Conservation (phyloP, 1,140 invertebrate genomes). For the Pseudomyrmex cubaensis region DNA sequence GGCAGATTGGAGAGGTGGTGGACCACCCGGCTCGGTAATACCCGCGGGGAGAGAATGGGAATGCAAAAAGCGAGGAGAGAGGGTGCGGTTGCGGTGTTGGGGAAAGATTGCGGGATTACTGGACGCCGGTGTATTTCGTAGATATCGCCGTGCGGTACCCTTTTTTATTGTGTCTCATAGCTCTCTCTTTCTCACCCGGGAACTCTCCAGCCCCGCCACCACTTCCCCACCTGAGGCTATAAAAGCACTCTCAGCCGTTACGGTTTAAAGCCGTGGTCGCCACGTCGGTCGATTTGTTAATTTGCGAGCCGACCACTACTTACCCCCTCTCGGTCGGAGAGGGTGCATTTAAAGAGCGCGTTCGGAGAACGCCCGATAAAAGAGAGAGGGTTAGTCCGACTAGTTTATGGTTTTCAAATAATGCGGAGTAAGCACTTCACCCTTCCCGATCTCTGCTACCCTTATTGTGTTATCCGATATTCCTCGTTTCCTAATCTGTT, state of each 20-base stretch:
- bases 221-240: constrained; percentile 14
- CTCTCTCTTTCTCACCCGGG: constrained; percentile 35
- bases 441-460: neutral
- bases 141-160: constrained; percentile 50
- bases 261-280: constrained; percentile 60
- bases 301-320: constrained; percentile 64
- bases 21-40: constrained; percentile 34
- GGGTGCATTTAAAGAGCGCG: constrained; percentile 47
- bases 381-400: constrained; percentile 12
- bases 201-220: neutral
- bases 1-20: constrained; percentile 47
- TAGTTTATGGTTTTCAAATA: constrained; percentile 59
- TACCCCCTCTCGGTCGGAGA: constrained; percentile 17
- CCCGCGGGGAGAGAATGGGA: constrained; percentile 8
- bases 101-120: constrained; percentile 70
- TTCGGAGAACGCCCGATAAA: constrained; percentile 34
- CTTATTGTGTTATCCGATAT: constrained; percentile 20
- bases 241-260: constrained; percentile 56
- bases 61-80: constrained; percentile 37
- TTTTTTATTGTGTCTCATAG: constrained; percentile 55
- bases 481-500: constrained; percentile 13
- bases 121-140: constrained; percentile 57
- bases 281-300: constrained; percentile 68
- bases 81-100: constrained; percentile 42
- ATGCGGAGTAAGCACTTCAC: constrained; percentile 49